Percentiles rank a stretch among this genome's conserved stretches.
phyloP scores from a whole-genome alignment of 2,113 vertebrate genomes.

The Calcarius ornatus region DNA sequence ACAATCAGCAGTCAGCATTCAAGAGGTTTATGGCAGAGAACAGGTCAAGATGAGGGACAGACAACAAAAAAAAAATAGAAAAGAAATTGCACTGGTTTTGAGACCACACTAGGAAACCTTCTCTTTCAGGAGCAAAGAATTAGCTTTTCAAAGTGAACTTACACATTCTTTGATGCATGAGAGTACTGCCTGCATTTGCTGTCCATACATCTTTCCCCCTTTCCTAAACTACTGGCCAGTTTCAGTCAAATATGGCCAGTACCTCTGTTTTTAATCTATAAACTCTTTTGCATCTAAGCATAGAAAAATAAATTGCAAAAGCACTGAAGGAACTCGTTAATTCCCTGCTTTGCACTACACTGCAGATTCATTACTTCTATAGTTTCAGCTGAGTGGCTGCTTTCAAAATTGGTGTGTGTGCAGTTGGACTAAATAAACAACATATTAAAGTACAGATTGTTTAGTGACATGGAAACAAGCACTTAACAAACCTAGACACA shows the following conservation, averaged over 20 bases:
- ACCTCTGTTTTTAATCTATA: neutral
- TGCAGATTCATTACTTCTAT: neutral
- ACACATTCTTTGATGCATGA: neutral
- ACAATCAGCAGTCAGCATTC: neutral
- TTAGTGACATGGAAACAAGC: slow-evolving; percentile 8
- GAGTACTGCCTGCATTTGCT: neutral
- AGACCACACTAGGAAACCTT: neutral
- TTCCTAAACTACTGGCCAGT: neutral
- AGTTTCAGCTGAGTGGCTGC: slow-evolving; percentile 29
- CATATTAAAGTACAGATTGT: neutral
- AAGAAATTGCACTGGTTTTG: neutral
- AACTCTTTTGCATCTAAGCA: neutral
- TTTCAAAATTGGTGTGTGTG: neutral
- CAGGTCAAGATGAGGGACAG: neutral
- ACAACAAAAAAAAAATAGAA: neutral
- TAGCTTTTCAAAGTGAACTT: neutral
- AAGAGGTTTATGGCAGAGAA: neutral
- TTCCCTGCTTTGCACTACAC: neutral
- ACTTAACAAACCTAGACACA: slow-evolving; percentile 7
- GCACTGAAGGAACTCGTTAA: neutral
- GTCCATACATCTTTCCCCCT: neutral
- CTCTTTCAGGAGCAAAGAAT: neutral
- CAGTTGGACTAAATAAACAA: slow-evolving; percentile 11
- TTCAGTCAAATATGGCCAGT: neutral
- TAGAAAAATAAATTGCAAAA: neutral